Percentiles rank a stretch among this genome's conserved stretches.
Conservation (phyloP, 2,888 invertebrate genomes). For the Drosophila mettleri region DNA sequence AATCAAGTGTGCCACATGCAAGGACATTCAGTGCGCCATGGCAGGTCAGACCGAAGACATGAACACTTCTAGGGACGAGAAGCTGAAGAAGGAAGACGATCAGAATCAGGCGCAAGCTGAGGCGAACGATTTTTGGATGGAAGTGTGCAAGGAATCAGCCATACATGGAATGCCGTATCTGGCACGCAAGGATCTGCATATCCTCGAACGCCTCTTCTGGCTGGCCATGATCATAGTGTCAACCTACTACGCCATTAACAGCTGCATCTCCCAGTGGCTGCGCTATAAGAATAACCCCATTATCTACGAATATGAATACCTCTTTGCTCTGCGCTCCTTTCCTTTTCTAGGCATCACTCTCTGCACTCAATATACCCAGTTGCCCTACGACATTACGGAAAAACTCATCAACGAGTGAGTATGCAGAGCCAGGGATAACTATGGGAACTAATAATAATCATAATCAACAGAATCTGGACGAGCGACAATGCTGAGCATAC, state of each 20-base stretch:
- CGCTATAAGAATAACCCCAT: constrained; percentile 86
- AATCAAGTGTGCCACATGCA: constrained; percentile 11
- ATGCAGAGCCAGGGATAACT: neutral
- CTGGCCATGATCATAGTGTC: constrained; percentile 60
- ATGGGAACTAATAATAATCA: too few species aligned
- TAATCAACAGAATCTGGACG: constrained; percentile 31
- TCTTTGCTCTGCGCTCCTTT: constrained; percentile 85
- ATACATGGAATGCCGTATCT: constrained; percentile 83
- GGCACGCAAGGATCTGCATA: constrained; percentile 74
- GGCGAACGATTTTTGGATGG: constrained; percentile 41
- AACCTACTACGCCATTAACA: constrained; percentile 68
- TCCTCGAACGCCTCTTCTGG: constrained; percentile 81
- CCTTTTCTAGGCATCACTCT: constrained; percentile 86
- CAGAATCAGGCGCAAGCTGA: neutral
- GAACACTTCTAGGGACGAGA: neutral
- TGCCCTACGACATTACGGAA: neutral
- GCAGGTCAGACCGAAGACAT: constrained; percentile 6
- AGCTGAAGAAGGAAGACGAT: neutral
- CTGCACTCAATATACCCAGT: constrained; percentile 83
- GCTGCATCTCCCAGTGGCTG: constrained; percentile 82
- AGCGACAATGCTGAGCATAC: constrained; percentile 30
- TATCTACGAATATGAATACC: constrained; percentile 86
- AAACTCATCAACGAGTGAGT: constrained; percentile 61
- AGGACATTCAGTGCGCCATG: constrained; percentile 48
- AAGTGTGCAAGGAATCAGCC: constrained; percentile 72